phyloP scores from a whole-genome alignment of 2,888 invertebrate genomes.

The Volucella inanis region DNA sequence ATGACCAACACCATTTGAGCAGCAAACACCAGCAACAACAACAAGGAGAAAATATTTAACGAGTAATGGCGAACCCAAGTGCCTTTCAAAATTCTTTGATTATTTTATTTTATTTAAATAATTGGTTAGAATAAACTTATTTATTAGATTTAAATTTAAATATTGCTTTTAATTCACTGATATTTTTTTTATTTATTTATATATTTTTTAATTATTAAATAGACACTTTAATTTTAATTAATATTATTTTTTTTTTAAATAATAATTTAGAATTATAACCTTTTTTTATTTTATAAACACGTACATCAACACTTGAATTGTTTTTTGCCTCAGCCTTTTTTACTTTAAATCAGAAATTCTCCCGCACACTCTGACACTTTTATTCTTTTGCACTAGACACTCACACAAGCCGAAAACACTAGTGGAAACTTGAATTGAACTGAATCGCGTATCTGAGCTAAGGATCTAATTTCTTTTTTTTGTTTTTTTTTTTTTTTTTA shows the following conservation, averaged over 20 bases:
- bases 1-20: slow-evolving; percentile 22
- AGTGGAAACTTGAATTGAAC: slow-evolving; percentile 25
- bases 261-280: neutral
- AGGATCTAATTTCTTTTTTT: slow-evolving; percentile 23
- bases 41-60: slow-evolving; percentile 1
- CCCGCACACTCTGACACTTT: slow-evolving; percentile 25
- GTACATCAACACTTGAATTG: neutral
- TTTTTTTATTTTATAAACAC: slow-evolving; percentile 13
- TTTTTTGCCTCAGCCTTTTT: neutral
- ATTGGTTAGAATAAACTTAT: neutral
- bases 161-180: neutral
- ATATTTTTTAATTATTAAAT: neutral
- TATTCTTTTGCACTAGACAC: neutral
- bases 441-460: slow-evolving; percentile 50
- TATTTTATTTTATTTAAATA: neutral
- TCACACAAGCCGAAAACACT: slow-evolving; percentile 15
- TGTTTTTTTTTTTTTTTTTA: slow-evolving; percentile 5
- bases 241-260: slow-evolving; percentile 7
- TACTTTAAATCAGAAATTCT: slow-evolving; percentile 32
- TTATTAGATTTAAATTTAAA: neutral
- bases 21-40: slow-evolving; percentile 25
- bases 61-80: slow-evolving; percentile 16
- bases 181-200: neutral
- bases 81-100: slow-evolving; percentile 21
- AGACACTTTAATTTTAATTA: slow-evolving; percentile 2